These are phyloP conservation scores for Exocentrus adspersus DNA, from an alignment of 2,888 invertebrate genomes.

Conservation along the genomic window DNA sequence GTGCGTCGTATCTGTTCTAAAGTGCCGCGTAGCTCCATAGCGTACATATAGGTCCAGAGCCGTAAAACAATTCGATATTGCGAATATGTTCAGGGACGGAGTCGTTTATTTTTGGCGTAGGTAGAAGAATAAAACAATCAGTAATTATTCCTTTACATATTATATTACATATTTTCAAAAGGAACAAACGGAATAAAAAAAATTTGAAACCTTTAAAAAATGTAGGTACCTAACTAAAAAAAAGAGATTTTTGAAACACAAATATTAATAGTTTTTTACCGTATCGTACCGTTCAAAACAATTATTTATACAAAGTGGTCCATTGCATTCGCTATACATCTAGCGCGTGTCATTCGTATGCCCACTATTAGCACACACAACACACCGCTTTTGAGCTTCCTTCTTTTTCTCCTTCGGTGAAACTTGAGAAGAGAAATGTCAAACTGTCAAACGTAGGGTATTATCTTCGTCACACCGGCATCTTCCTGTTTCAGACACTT, in stretches of 20 bases:
- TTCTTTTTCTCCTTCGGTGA: neutral
- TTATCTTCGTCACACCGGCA: neutral
- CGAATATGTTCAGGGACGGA: too few species aligned
- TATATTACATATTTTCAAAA: too few species aligned
- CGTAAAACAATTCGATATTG: too few species aligned
- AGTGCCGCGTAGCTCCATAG: too few species aligned
- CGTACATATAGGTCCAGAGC: too few species aligned
- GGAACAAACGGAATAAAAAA: too few species aligned
- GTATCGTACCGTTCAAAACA: neutral
- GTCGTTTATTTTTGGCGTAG: too few species aligned
- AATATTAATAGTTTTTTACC: neutral
- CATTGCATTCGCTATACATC: constrained; percentile 4
- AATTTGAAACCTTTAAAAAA: too few species aligned
- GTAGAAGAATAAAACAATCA: too few species aligned
- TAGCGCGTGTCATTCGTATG: constrained; percentile 3
- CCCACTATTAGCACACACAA: neutral
- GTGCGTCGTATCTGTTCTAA: too few species aligned
- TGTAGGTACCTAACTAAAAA: too few species aligned
- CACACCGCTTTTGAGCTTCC: neutral
- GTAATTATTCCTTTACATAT: too few species aligned
- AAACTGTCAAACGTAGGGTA: neutral
- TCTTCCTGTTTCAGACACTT: constrained; percentile 1
- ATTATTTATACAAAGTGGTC: neutral
- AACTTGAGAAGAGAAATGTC: neutral
- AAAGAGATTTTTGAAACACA: neutral